Evolutionary conservation across 2,797 vertebrate genomes (phyloP).

Genomic region (Phoebastria nigripes): DNA sequence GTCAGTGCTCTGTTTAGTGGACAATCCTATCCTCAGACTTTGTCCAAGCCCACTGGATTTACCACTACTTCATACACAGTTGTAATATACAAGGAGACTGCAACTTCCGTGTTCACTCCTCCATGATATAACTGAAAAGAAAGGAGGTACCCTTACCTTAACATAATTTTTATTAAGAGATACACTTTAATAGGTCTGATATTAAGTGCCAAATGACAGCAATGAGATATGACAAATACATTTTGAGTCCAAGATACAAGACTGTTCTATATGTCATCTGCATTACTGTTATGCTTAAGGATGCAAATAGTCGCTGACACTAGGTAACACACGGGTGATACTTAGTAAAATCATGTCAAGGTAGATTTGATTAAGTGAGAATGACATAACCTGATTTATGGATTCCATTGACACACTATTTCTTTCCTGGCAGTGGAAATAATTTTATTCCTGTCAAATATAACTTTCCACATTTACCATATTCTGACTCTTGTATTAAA

Average conservation of each 20-base stretch:
- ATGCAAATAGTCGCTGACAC: conserved; percentile 50
- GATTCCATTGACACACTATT: neutral
- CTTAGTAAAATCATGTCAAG: conserved; percentile 55
- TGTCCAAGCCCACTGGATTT: neutral
- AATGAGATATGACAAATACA: conserved; percentile 63
- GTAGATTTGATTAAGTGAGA: conserved; percentile 54
- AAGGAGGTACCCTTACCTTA: neutral
- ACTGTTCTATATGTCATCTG: conserved; percentile 38
- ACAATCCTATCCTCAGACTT: neutral
- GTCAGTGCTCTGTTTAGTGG: neutral
- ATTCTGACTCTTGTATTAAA: neutral
- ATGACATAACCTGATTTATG: conserved; percentile 53
- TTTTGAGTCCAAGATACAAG: conserved; percentile 19
- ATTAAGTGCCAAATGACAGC: conserved; percentile 43
- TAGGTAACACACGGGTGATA: conserved; percentile 29
- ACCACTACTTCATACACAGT: neutral
- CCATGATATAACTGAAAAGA: neutral
- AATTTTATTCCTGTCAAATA: conserved; percentile 10
- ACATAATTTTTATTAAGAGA: neutral
- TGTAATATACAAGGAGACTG: neutral
- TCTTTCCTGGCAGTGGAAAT: neutral
- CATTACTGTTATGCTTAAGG: conserved; percentile 48
- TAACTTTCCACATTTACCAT: neutral
- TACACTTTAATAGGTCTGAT: conserved; percentile 35
- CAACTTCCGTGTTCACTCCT: neutral